phyloP scores from a whole-genome alignment of 2,888 invertebrate species.

The Ommatoiulus sabulosus region DNA sequence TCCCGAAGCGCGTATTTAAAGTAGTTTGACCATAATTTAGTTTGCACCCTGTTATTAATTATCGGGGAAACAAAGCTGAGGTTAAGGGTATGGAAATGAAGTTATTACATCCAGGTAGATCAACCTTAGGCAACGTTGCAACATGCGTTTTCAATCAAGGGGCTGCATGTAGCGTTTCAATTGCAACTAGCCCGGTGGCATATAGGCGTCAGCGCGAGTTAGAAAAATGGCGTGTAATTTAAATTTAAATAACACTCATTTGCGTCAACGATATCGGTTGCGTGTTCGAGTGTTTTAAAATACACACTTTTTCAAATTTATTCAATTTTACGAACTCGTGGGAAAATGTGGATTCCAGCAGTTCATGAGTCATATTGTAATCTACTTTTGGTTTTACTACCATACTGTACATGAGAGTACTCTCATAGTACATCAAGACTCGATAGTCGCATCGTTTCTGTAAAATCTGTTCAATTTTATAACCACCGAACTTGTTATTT shows the following conservation, averaged over 20 bases:
- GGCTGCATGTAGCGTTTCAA: background rate
- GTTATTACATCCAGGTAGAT: background rate
- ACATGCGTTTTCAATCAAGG: background rate
- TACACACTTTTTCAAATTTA: background rate
- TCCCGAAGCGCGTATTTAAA: conserved; percentile 7
- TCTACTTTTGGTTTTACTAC: no score
- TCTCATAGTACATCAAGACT: no score
- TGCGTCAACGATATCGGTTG: background rate
- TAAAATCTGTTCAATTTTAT: no score
- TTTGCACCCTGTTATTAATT: conserved; percentile 40
- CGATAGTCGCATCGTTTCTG: no score
- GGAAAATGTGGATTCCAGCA: no score
- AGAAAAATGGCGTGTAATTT: background rate
- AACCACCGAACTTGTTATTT: no score
- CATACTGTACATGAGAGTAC: no score
- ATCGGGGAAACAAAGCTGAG: background rate
- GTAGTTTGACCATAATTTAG: conserved; percentile 22
- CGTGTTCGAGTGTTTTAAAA: background rate
- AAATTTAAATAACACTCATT: background rate
- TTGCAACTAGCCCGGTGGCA: background rate
- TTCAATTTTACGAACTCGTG: background rate
- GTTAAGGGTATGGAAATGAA: conserved; percentile 12
- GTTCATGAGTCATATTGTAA: no score
- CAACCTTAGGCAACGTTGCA: background rate
- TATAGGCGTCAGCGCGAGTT: background rate